Conservation (phyloP, 2,113 vertebrate species). For the Bujurquina vittata region DNA sequence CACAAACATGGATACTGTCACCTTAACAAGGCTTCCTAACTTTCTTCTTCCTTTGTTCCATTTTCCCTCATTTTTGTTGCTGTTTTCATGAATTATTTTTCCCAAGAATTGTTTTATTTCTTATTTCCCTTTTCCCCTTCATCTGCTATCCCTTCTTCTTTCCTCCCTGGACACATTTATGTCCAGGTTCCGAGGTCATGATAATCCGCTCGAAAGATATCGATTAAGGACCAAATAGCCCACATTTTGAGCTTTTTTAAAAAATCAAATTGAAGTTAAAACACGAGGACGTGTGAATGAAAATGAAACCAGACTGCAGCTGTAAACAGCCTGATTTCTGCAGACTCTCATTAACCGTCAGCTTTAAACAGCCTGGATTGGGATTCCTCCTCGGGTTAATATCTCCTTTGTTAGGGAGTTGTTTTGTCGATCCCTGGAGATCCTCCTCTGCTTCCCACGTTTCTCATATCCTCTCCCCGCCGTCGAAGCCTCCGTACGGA, state of each 20-base stretch:
- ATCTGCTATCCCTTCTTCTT: neutral
- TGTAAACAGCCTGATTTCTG: neutral
- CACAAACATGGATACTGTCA: neutral
- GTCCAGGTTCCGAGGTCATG: neutral
- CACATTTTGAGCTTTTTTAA: neutral
- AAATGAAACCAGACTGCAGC: neutral
- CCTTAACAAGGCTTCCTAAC: neutral
- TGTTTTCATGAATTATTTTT: neutral
- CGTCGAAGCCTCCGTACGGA: constrained; percentile 1
- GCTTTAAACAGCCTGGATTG: neutral
- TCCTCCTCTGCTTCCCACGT: constrained; percentile 7
- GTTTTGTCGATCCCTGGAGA: constrained; percentile 1
- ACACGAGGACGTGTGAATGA: neutral
- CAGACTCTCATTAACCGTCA: neutral
- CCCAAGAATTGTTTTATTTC: neutral
- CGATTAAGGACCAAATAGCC: neutral
- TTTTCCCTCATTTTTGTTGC: neutral
- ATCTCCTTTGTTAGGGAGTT: constrained; percentile 15
- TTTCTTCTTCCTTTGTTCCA: neutral
- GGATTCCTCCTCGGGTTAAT: constrained; percentile 9
- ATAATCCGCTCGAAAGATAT: neutral
- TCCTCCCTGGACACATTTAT: neutral
- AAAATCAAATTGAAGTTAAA: neutral
- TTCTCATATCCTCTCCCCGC: neutral
- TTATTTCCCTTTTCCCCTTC: neutral